Conservation (phyloP, 1,140 invertebrate genomes). For the Mycetomoellerius zeteki region DNA sequence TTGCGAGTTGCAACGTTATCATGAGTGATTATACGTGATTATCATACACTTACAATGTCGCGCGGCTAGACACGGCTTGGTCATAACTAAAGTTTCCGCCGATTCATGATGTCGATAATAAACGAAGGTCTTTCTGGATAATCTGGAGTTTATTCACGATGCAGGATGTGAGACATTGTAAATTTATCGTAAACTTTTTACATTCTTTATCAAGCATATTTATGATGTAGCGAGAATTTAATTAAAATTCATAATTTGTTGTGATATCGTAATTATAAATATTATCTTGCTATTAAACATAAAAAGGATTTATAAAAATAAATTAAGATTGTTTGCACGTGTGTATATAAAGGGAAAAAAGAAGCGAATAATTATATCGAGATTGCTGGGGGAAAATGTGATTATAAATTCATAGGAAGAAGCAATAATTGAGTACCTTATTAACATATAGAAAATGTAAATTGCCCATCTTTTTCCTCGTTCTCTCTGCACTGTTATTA, state of each 20-base stretch:
- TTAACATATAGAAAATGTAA: conserved; percentile 27
- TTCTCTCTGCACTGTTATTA: background rate
- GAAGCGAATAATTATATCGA: background rate
- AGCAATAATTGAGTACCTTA: conserved; percentile 10
- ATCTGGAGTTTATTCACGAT: background rate
- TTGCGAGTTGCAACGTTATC: background rate
- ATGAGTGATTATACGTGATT: conserved; percentile 34
- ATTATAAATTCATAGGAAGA: background rate
- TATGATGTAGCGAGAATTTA: background rate
- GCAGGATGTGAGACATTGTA: background rate
- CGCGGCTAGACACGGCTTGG: background rate
- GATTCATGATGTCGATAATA: conserved; percentile 22
- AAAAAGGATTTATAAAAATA: conserved; percentile 17
- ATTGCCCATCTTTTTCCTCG: background rate
- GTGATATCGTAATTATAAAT: background rate
- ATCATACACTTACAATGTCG: conserved; percentile 35
- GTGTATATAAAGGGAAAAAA: background rate
- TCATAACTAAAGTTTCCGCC: background rate
- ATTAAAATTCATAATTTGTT: background rate
- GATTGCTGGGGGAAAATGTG: background rate
- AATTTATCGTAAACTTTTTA: background rate
- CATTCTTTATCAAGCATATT: background rate
- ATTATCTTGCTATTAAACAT: background rate
- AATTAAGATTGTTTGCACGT: background rate
- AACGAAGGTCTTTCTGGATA: background rate